These are phyloP conservation scores for Drosophila austrosaltans DNA, from an alignment of 2,888 invertebrate genomes.

Conservation along the genomic window DNA sequence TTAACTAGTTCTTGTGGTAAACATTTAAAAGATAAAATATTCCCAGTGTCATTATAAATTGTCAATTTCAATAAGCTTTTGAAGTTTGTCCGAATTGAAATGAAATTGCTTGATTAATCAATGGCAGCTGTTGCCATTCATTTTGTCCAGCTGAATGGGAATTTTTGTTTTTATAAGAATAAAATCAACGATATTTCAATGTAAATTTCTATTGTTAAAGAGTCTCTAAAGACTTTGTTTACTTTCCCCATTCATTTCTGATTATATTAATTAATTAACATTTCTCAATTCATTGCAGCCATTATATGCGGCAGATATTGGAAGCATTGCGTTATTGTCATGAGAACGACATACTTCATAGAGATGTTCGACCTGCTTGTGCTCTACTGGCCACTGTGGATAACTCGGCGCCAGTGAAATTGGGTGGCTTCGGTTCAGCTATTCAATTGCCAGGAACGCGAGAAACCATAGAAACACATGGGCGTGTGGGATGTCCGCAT, in stretches of 20 bases:
- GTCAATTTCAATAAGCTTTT: too few species aligned
- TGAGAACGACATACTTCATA: constrained; percentile 98
- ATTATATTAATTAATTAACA: constrained; percentile 1
- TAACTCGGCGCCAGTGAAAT: constrained; percentile 98
- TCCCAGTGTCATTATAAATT: too few species aligned
- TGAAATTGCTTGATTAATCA: too few species aligned
- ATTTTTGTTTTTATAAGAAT: too few species aligned
- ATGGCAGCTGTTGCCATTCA: too few species aligned
- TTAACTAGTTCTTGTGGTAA: too few species aligned
- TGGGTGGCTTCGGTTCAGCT: constrained; percentile 98
- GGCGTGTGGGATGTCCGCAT: constrained; percentile 97
- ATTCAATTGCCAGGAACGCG: constrained; percentile 94
- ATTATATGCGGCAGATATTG: constrained; percentile 99
- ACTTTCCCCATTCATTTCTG: background rate
- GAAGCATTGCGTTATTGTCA: constrained; percentile 99
- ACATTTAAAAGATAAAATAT: too few species aligned
- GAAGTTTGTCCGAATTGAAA: too few species aligned
- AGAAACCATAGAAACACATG: constrained; percentile 86
- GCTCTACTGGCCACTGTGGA: constrained; percentile 97
- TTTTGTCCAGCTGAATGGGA: too few species aligned
- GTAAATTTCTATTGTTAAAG: too few species aligned
- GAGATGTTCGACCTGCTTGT: constrained; percentile 98
- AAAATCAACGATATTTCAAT: too few species aligned
- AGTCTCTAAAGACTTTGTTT: too few species aligned
- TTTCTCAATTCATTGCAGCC: constrained; percentile 86